Evolutionary conservation across 2,888 invertebrate genomes (phyloP), one percentile per base, ranked within the genome.

Genomic region (Celastrina argiolus): DNA sequence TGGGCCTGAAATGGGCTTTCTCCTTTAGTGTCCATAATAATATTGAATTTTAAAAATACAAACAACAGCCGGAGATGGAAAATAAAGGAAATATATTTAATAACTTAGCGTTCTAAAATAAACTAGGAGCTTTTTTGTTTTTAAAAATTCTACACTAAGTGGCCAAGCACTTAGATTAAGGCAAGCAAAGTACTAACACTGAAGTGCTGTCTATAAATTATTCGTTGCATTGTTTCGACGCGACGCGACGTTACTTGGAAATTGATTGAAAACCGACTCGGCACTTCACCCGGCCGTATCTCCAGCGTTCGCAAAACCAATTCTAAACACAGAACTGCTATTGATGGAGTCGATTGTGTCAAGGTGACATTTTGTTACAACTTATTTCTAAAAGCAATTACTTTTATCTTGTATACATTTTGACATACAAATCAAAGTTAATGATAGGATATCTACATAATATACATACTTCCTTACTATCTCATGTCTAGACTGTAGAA

Each of bases 191-290:
- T 56, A 67, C 45, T 63, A 63, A 56, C 63, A 63, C 63, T 16
- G 18, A 56, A 58, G 63, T 65, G 56, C 42, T 56, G 68, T 68
- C 66, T 66, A 66, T 68, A 68, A 64, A 42, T 65, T 51, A 66
- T 61, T 67, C 63, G 65, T 26, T 66, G 68, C 66, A 67, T 69
- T 69, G 67, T 69, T 66, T 64, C 66, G 68, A 69, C 65, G 65
- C 66, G 68, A 69, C 65, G 65, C 66, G 68, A 69, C 69, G 56
- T 64, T 68, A 66, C 66, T 63, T 58, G 45, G 67, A 68, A 74
- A 74, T 74, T 79, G 78, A 81, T 80, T 80, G 78, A 77, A 78
- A 76, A 75, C 73, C 73, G 73, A 71, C 73, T 73, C 67, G 56
- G 67, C 67, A 66, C 68, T 71, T 68, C 72, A 68, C 67, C 68